These are phyloP conservation scores for Sthenelais limicola DNA, from an alignment of 2,888 invertebrate species.

Conservation along the genomic window DNA sequence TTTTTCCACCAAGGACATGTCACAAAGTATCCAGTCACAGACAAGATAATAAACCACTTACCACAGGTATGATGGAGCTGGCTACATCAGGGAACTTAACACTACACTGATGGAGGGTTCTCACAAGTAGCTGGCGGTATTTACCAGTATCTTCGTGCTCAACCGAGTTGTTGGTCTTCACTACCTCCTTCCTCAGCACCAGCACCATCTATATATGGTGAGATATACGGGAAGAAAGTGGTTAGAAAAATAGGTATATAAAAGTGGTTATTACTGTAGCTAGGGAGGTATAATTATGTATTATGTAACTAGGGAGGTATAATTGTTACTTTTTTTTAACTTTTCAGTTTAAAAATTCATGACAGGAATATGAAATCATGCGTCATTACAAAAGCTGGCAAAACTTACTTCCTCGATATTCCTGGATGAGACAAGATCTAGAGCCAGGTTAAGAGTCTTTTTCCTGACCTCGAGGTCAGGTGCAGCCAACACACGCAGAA, in stretches of 20 bases:
- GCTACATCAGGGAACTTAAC: slow-evolving; percentile 95
- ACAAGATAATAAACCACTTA: too few relatives aligned
- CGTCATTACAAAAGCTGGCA: too few relatives aligned
- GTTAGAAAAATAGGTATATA: too few relatives aligned
- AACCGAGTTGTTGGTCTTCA: slow-evolving; percentile 86
- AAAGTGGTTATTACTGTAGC: too few relatives aligned
- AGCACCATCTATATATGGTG: slow-evolving; percentile 81
- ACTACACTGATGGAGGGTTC: slow-evolving; percentile 93
- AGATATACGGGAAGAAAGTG: too few relatives aligned
- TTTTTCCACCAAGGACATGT: too few relatives aligned
- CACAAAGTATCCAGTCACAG: too few relatives aligned
- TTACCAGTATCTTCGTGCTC: slow-evolving; percentile 96
- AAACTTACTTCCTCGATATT: slow-evolving; percentile 87
- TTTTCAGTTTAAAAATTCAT: too few relatives aligned
- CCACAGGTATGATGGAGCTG: slow-evolving; percentile 91
- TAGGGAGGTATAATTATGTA: too few relatives aligned
- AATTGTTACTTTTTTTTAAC: too few relatives aligned
- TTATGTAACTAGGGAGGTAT: too few relatives aligned
- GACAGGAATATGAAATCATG: too few relatives aligned
- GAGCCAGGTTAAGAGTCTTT: slow-evolving; percentile 86
- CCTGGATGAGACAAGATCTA: slow-evolving; percentile 91
- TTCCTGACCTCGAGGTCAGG: slow-evolving; percentile 95
- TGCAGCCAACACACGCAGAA: slow-evolving; percentile 90
- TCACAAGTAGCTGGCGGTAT: slow-evolving; percentile 94
- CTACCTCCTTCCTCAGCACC: slow-evolving; percentile 92